Conservation (phyloP, 35 echinoderm and acorn worm species). For the Hemicentrotus pulcherrimus region DNA sequence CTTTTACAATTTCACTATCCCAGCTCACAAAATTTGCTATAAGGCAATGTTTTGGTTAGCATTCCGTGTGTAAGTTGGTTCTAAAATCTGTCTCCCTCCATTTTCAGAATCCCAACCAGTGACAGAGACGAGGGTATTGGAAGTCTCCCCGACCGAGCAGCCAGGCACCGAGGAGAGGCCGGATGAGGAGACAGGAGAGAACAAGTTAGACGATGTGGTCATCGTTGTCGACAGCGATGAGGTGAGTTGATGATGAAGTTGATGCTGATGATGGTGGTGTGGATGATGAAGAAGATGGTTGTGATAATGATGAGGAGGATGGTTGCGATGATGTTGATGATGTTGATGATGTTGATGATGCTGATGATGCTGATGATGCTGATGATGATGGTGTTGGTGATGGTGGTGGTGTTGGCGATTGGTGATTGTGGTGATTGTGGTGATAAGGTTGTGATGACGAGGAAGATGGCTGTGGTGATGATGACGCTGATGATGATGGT, state of each 20-base stretch:
- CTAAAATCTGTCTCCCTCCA: too few relatives aligned
- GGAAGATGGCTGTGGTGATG: neutral
- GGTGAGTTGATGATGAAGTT: neutral
- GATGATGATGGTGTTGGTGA: too few relatives aligned
- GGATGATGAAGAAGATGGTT: neutral
- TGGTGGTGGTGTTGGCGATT: too few relatives aligned
- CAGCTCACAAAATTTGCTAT: too few relatives aligned
- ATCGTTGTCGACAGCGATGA: slow-evolving; percentile 77
- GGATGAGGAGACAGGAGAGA: slow-evolving; percentile 51
- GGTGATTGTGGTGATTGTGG: neutral
- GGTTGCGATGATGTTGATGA: too few relatives aligned
- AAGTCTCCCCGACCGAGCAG: slow-evolving; percentile 36
- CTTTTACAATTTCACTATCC: too few relatives aligned
- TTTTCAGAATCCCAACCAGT: neutral
- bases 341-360: too few relatives aligned
- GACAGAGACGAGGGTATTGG: neutral
- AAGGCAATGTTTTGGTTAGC: too few relatives aligned
- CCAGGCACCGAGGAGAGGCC: neutral
- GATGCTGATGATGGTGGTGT: neutral
- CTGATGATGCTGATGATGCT: too few relatives aligned
- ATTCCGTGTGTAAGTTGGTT: too few relatives aligned
- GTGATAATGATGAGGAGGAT: too few relatives aligned
- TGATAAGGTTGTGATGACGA: neutral
- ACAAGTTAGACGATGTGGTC: slow-evolving; percentile 65
- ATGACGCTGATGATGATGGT: neutral